A percentile compares a stretch with the other conserved stretches of the same genome.
These are phyloP conservation scores for Sitodiplosis mosellana DNA, from an alignment of 1,140 invertebrate species.

Conservation along the genomic window DNA sequence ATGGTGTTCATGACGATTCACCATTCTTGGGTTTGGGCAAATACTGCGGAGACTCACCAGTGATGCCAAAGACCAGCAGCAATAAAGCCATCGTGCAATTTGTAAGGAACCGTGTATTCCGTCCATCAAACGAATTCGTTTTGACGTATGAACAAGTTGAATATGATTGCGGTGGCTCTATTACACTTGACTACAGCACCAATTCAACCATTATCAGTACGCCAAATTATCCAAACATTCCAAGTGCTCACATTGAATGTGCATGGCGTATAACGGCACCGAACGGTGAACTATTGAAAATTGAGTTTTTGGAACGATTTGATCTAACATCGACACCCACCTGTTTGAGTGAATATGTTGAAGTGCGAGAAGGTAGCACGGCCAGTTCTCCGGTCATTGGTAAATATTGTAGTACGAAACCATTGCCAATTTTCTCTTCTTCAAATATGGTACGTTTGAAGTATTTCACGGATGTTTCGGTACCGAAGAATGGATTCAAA, in stretches of 20 bases:
- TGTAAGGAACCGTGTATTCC: conserved; percentile 4
- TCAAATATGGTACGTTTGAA: conserved; percentile 51
- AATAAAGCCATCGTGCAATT: conserved; percentile 45
- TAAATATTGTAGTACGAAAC: conserved; percentile 39
- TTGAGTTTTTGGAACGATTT: conserved; percentile 59
- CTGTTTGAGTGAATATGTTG: conserved; percentile 51
- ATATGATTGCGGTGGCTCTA: conserved; percentile 39
- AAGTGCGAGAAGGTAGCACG: conserved; percentile 61
- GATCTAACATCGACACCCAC: conserved; percentile 34
- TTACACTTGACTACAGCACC: conserved; percentile 24
- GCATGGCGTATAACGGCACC: conserved; percentile 55
- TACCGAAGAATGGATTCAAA: conserved; percentile 61
- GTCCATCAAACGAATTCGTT: conserved; percentile 5
- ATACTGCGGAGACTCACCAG: conserved; percentile 44
- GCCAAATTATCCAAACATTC: conserved; percentile 62
- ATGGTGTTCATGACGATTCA: conserved; percentile 48
- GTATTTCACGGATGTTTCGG: conserved; percentile 46
- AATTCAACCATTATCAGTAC: conserved; percentile 34
- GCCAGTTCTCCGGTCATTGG: conserved; percentile 38
- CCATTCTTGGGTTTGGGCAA: conserved; percentile 54
- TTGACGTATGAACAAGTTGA: conserved; percentile 33
- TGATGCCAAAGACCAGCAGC: conserved; percentile 36
- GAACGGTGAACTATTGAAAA: conserved; percentile 41
- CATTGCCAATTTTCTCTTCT: conserved; percentile 36
- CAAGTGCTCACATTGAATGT: conserved; percentile 59